Percentiles rank a stretch among this genome's conserved stretches.
Evolutionary conservation across 2,797 vertebrate species (phyloP).

Genomic region (Valencia hispanica): DNA sequence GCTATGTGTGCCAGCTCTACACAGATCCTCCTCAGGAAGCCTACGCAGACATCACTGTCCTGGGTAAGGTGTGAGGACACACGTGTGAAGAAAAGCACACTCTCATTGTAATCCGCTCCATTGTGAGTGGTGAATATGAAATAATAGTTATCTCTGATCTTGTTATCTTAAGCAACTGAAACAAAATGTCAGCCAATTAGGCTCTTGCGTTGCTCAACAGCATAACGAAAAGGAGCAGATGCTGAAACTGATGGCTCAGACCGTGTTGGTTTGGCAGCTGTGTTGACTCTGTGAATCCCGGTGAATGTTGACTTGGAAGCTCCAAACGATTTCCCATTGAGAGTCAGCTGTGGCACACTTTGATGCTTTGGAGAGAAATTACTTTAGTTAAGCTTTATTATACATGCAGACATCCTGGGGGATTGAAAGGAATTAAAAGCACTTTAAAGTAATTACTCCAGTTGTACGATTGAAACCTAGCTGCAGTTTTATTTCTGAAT

Average conservation of each 20-base stretch:
- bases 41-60: constrained; percentile 93
- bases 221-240: constrained; percentile 79
- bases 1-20: constrained; percentile 98
- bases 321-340: constrained; percentile 76
- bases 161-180: constrained; percentile 74
- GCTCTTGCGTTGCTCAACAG: constrained; percentile 70
- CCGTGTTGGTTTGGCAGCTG: constrained; percentile 78
- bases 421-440: constrained; percentile 82
- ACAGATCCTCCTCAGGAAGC: constrained; percentile 97
- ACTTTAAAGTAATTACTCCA: constrained; percentile 80
- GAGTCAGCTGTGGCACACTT: constrained; percentile 82
- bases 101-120: constrained; percentile 37
- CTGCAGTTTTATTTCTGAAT: constrained; percentile 69
- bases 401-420: constrained; percentile 82
- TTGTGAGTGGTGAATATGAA: constrained; percentile 52
- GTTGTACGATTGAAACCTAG: constrained; percentile 79
- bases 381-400: constrained; percentile 81
- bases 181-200: constrained; percentile 82
- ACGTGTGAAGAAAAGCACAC: constrained; percentile 29
- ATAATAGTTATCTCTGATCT: constrained; percentile 73
- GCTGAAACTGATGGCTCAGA: constrained; percentile 74
- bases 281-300: constrained; percentile 80
- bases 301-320: constrained; percentile 82
- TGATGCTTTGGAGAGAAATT: constrained; percentile 78
- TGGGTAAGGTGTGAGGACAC: constrained; percentile 84